phyloP scores from a whole-genome alignment of 53 echinoderm and acorn worm genomes.

The Patiria pectinifera region DNA sequence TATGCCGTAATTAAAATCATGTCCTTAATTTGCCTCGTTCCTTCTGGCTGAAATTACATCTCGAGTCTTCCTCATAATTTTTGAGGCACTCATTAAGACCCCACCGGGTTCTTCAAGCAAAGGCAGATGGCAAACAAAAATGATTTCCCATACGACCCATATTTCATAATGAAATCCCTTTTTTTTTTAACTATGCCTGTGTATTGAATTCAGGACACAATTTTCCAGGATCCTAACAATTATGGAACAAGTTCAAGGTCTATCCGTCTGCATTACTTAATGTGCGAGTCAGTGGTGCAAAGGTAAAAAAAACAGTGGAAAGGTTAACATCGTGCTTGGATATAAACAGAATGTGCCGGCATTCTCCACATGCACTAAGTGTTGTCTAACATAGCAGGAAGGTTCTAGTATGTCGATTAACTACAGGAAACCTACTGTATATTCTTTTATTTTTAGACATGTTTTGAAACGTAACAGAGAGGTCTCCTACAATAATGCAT shows the following conservation, averaged over 20 bases:
- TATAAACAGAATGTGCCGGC: background rate
- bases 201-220: background rate
- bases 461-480: too few relatives aligned
- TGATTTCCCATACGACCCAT: background rate
- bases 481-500: too few relatives aligned
- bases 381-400: background rate
- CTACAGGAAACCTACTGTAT: background rate
- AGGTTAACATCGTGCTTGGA: background rate
- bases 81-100: background rate
- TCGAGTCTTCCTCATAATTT: background rate
- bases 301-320: background rate
- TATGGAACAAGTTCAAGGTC: background rate
- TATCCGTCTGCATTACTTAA: conserved; percentile 6
- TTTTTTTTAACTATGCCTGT: background rate
- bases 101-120: background rate
- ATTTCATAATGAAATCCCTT: background rate
- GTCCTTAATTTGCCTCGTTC: background rate
- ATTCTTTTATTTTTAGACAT: background rate
- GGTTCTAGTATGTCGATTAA: too few relatives aligned
- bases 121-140: background rate
- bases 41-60: background rate
- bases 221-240: background rate
- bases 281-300: background rate
- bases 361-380: background rate
- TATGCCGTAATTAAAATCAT: background rate